Evolutionary conservation across 2,797 vertebrate species (phyloP).

Genomic region (Spinus olivaceus): DNA sequence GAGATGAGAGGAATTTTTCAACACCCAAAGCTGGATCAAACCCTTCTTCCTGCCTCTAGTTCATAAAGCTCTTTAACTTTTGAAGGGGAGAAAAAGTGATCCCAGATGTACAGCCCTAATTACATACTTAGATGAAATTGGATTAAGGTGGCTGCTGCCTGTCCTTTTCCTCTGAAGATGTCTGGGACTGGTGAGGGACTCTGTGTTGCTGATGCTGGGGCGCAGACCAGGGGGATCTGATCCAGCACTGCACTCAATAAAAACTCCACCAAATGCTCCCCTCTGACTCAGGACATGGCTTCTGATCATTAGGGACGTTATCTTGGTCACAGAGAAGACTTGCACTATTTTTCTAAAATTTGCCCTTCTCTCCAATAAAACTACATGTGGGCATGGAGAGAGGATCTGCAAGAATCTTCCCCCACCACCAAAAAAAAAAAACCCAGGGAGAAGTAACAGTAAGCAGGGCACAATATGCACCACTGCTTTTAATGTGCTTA

Average conservation of each 20-base stretch:
- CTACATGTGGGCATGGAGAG: background rate
- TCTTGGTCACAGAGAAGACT: background rate
- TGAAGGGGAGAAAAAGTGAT: slow-evolving; percentile 62
- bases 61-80: slow-evolving; percentile 62
- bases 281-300: background rate
- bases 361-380: background rate
- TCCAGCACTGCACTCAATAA: background rate
- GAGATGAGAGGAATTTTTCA: slow-evolving; percentile 64
- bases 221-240: background rate
- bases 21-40: slow-evolving; percentile 59
- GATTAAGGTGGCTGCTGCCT: slow-evolving; percentile 62
- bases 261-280: background rate
- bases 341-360: background rate
- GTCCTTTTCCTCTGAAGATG: slow-evolving; percentile 38
- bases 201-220: background rate
- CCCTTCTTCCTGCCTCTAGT: slow-evolving; percentile 42
- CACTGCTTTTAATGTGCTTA: slow-evolving; percentile 19
- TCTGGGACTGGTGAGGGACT: background rate
- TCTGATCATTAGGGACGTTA: background rate
- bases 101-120: slow-evolving; percentile 66
- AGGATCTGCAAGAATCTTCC: background rate
- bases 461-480: background rate
- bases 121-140: slow-evolving; percentile 65
- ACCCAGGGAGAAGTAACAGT: background rate
- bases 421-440: background rate